These are phyloP conservation scores for Nibea albiflora DNA, from an alignment of 2,113 vertebrate genomes.

Conservation along the genomic window DNA sequence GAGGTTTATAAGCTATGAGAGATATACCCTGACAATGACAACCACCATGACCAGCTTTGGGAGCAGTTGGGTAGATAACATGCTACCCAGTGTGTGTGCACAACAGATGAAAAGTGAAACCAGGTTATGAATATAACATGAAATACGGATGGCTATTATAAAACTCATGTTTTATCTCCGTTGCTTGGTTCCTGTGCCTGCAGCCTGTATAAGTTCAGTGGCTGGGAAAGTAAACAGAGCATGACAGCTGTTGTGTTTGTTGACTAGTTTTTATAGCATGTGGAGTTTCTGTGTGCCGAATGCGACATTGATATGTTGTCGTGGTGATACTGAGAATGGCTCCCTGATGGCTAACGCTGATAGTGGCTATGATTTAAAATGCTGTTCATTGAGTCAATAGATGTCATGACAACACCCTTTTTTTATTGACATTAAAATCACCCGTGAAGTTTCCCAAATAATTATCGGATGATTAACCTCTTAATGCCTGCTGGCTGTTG, in stretches of 20 bases:
- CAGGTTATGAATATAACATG: constrained; percentile 38
- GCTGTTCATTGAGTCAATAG: constrained; percentile 39
- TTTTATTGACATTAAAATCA: constrained; percentile 24
- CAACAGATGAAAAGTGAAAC: constrained; percentile 28
- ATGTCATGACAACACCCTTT: constrained; percentile 7
- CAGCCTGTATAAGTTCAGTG: constrained; percentile 67
- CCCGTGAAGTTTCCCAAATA: background rate
- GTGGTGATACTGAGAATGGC: constrained; percentile 52
- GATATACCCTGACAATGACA: constrained; percentile 28
- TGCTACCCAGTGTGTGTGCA: background rate
- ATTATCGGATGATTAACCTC: background rate
- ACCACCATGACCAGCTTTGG: constrained; percentile 5
- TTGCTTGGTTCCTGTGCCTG: constrained; percentile 70
- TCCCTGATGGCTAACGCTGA: constrained; percentile 31
- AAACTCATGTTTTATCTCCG: constrained; percentile 59
- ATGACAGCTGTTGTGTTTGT: constrained; percentile 80
- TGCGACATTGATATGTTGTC: constrained; percentile 69
- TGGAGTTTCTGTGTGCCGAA: constrained; percentile 68
- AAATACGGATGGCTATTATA: constrained; percentile 37
- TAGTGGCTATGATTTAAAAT: constrained; percentile 61
- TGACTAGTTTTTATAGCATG: constrained; percentile 77
- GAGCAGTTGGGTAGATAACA: constrained; percentile 20
- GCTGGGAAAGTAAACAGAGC: constrained; percentile 82
- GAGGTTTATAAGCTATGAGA: constrained; percentile 29
- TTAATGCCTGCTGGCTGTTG: background rate